Percentiles rank a stretch among this genome's conserved stretches.
Conservation (phyloP, 2,113 vertebrate species). For the Saguinus imperator region DNA sequence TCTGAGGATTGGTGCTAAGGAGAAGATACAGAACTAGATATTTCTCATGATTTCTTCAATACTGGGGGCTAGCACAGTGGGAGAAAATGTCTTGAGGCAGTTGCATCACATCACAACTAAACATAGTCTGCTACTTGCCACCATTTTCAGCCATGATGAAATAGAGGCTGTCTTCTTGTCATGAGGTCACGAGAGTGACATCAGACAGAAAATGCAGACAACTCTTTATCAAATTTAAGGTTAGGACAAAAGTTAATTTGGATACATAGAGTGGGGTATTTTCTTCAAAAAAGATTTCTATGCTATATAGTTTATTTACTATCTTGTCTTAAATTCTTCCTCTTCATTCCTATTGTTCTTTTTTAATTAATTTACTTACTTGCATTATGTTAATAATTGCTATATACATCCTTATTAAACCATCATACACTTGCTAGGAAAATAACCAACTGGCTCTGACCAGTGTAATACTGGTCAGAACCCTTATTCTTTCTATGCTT, state of each 20-base stretch:
- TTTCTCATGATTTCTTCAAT: slow-evolving; percentile 20
- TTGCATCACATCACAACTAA: background rate
- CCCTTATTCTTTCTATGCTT: background rate
- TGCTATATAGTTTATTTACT: background rate
- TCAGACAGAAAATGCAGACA: background rate
- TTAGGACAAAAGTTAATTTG: slow-evolving; percentile 39
- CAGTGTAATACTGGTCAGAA: background rate
- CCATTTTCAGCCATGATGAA: background rate
- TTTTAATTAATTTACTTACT: slow-evolving; percentile 18
- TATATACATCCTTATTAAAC: background rate
- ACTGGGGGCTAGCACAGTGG: background rate
- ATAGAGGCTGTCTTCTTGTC: background rate
- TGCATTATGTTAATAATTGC: background rate
- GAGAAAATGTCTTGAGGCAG: background rate
- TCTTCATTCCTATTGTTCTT: background rate
- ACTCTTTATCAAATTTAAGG: background rate
- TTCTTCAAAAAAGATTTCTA: background rate
- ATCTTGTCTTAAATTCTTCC: background rate
- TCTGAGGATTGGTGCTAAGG: slow-evolving; percentile 49
- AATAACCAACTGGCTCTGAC: background rate
- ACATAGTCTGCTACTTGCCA: background rate
- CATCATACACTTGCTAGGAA: background rate
- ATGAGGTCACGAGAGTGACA: background rate
- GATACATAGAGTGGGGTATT: background rate
- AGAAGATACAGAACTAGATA: slow-evolving; percentile 11